These are phyloP conservation scores for Drosophila paranaensis DNA, from an alignment of 2,888 invertebrate genomes.

Conservation along the genomic window DNA sequence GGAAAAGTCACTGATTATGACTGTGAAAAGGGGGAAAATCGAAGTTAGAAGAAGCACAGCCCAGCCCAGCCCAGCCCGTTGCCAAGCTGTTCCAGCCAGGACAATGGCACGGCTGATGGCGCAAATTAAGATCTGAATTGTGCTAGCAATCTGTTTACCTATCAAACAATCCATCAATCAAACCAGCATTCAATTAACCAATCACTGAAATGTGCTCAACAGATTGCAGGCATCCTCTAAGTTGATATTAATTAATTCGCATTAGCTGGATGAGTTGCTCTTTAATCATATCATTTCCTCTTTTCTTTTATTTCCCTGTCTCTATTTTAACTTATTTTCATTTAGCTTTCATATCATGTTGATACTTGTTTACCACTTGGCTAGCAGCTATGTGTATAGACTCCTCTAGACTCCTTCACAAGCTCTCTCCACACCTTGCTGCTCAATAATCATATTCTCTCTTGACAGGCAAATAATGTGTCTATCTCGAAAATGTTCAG, in stretches of 20 bases:
- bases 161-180: slow-evolving; percentile 42
- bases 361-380: not conserved
- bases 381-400: too few relatives aligned
- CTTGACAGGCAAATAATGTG: slow-evolving; percentile 4
- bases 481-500: slow-evolving; percentile 17
- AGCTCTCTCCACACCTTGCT: not conserved
- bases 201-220: slow-evolving; percentile 41
- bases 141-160: slow-evolving; percentile 22
- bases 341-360: not conserved
- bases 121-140: slow-evolving; percentile 18
- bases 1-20: slow-evolving; percentile 30
- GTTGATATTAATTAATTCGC: slow-evolving; percentile 2
- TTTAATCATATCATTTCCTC: not conserved
- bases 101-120: not conserved
- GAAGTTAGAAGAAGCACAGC: not conserved
- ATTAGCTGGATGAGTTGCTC: not conserved
- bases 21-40: not conserved
- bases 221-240: slow-evolving; percentile 16
- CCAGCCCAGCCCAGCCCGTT: not conserved
- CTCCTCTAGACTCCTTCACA: not conserved
- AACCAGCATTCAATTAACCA: slow-evolving; percentile 45
- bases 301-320: not conserved
- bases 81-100: not conserved
- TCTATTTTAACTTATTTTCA: not conserved
- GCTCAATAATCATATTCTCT: not conserved